Conservation (phyloP, 2,888 invertebrate genomes). For the Netelia inedita region DNA sequence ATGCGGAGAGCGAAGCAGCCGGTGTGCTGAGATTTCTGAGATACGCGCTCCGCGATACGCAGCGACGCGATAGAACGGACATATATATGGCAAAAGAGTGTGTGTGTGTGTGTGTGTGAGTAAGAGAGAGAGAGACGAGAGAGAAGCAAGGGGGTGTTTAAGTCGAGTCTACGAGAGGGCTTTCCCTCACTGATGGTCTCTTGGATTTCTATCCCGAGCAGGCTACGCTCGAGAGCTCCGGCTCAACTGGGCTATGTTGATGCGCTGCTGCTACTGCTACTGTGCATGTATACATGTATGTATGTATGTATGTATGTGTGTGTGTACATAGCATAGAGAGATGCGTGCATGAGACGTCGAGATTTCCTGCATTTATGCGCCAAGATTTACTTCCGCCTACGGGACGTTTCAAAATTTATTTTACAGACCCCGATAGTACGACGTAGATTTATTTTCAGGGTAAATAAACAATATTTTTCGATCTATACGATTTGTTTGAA, state of each 20-base stretch:
- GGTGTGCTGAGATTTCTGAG: slow-evolving; percentile 64
- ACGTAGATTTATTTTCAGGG: neutral
- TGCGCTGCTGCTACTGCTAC: slow-evolving; percentile 21
- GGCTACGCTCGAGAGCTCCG: slow-evolving; percentile 52
- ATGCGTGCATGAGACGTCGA: slow-evolving; percentile 53
- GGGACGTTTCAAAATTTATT: slow-evolving; percentile 19
- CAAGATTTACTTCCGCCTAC: slow-evolving; percentile 22
- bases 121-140: neutral
- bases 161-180: slow-evolving; percentile 59
- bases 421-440: neutral
- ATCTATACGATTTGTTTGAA: neutral
- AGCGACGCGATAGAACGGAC: slow-evolving; percentile 38
- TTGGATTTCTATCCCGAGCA: slow-evolving; percentile 60
- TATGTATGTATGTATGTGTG: neutral
- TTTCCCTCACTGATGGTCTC: slow-evolving; percentile 61
- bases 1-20: slow-evolving; percentile 72
- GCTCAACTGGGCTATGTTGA: slow-evolving; percentile 41
- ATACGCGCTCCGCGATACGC: slow-evolving; percentile 63
- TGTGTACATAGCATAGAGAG: slow-evolving; percentile 16
- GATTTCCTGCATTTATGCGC: slow-evolving; percentile 49
- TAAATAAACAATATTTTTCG: neutral
- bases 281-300: neutral
- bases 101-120: no score
- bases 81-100: slow-evolving; percentile 41
- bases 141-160: slow-evolving; percentile 56